Percentiles rank a stretch among this genome's conserved stretches.
Evolutionary conservation across 2,888 invertebrate genomes (phyloP).

Genomic region (Pollenia labialis): DNA sequence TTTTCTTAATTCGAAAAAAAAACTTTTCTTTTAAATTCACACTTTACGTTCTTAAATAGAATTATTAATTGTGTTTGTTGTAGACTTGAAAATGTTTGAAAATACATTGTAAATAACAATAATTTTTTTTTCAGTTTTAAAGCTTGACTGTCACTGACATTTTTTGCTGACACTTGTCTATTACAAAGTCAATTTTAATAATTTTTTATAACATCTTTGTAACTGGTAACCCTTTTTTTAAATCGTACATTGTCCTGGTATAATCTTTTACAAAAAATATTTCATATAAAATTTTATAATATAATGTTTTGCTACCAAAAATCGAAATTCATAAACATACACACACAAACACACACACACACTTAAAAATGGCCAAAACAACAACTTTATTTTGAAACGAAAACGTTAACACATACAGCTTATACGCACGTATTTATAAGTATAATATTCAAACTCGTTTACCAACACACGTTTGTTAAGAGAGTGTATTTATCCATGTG

Average conservation of each 20-base stretch:
- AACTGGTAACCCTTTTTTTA: slow-evolving; percentile 38
- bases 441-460: neutral
- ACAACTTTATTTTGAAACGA: slow-evolving; percentile 35
- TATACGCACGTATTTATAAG: neutral
- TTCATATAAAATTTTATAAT: slow-evolving; percentile 40
- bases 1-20: too few species aligned
- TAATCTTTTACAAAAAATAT: slow-evolving; percentile 49
- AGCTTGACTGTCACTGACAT: too few species aligned
- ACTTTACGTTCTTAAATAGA: too few species aligned
- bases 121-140: too few species aligned
- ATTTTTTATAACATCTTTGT: neutral
- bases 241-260: neutral
- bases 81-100: too few species aligned
- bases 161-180: neutral
- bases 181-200: neutral
- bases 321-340: slow-evolving; percentile 23
- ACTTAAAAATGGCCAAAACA: slow-evolving; percentile 29
- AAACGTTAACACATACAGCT: neutral
- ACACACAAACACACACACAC: neutral
- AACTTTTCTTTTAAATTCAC: too few species aligned
- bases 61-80: too few species aligned
- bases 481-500: slow-evolving; percentile 21
- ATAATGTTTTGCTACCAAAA: slow-evolving; percentile 47
- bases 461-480: slow-evolving; percentile 33
- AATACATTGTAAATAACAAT: too few species aligned